These are phyloP conservation scores for Octonoba sinensis DNA, from an alignment of 2,888 invertebrate genomes.

Conservation along the genomic window DNA sequence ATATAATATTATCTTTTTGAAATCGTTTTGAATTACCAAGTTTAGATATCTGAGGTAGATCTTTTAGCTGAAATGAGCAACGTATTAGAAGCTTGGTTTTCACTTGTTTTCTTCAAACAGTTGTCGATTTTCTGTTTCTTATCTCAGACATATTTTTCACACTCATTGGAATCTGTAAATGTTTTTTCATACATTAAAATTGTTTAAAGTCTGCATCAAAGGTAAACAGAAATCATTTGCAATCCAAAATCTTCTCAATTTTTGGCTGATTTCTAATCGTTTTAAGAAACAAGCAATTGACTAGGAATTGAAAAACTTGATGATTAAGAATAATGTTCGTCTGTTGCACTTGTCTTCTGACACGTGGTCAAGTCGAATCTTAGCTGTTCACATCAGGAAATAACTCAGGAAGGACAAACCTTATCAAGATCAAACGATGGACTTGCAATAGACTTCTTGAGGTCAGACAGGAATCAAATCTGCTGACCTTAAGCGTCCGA, in stretches of 20 bases:
- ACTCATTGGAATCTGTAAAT: no score
- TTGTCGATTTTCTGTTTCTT: no score
- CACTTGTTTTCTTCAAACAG: no score
- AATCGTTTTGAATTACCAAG: no score
- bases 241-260: no score
- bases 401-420: conserved; percentile 48
- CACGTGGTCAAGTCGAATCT: conserved; percentile 18
- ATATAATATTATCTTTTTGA: no score
- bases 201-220: background rate
- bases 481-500: conserved; percentile 51
- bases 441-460: conserved; percentile 38
- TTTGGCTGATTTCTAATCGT: no score
- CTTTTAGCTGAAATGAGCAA: no score
- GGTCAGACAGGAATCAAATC: conserved; percentile 51
- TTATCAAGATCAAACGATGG: conserved; percentile 56
- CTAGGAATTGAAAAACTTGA: background rate
- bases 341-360: no score
- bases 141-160: no score
- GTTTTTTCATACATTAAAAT: background rate
- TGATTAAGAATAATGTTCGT: background rate
- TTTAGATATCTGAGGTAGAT: no score
- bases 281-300: background rate
- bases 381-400: conserved; percentile 39
- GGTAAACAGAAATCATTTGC: background rate
- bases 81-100: no score